Conservation (phyloP, 2,888 invertebrate species). For the Spodoptera littoralis region DNA sequence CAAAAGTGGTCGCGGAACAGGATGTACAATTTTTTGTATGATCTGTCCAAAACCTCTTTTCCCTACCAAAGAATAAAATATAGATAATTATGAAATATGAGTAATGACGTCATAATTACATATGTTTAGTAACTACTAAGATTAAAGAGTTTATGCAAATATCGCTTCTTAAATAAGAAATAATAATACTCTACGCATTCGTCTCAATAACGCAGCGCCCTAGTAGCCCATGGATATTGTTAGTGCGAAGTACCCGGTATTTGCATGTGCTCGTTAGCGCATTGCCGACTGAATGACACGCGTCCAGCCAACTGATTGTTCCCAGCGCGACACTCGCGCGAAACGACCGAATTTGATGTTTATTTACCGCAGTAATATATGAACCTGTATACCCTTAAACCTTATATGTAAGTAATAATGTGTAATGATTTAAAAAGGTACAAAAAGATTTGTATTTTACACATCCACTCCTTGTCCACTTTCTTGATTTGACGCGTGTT, state of each 20-base stretch:
- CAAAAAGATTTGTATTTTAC: constrained; percentile 41
- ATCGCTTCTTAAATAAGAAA: constrained; percentile 1
- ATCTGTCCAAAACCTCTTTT: no score
- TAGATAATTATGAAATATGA: no score
- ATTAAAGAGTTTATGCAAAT: constrained; percentile 2
- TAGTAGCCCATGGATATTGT: constrained; percentile 77
- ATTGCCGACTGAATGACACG: constrained; percentile 81
- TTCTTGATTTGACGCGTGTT: constrained; percentile 29
- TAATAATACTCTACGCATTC: constrained; percentile 50
- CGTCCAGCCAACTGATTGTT: constrained; percentile 79
- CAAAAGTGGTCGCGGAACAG: no score
- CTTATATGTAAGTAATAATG: constrained; percentile 57
- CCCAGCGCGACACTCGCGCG: constrained; percentile 56
- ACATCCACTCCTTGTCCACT: constrained; percentile 13
- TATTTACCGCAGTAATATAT: constrained; percentile 57
- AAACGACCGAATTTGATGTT: constrained; percentile 65
- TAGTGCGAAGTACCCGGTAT: constrained; percentile 75
- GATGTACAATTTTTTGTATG: no score
- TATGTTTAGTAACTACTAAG: no score
- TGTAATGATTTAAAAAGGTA: constrained; percentile 54
- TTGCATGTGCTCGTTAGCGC: constrained; percentile 88
- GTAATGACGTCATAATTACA: no score
- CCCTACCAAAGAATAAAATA: no score
- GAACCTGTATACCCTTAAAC: constrained; percentile 54
- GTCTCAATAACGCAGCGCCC: constrained; percentile 58